Evolutionary conservation across 1,140 invertebrate genomes (phyloP), one percentile per base, ranked within the genome.

Genomic region (Colletes gigas): DNA sequence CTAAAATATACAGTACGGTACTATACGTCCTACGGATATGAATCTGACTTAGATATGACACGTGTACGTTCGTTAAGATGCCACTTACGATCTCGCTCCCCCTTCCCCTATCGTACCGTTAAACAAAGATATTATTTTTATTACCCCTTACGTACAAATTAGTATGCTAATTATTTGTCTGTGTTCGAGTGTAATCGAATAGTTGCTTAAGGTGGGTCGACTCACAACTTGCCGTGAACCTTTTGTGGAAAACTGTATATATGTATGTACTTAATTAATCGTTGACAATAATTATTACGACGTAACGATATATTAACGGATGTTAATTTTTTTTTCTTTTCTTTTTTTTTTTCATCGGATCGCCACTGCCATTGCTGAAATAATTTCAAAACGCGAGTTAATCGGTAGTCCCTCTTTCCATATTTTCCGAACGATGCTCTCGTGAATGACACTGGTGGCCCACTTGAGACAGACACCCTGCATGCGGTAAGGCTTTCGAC

Each of bases 151-250:
- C 66, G 75, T 86, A 87, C 88, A 90, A 88, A 88, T 91, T 88
- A 89, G 85, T 92, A 92, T 71, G 86, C 91, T 92, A 92, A 91
- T 92, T 92, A 92, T 92, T 92, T 92, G 91, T 92, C 91, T 91
- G 90, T 83, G 83, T 91, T 88, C 86, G 88, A 92, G 79, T 88
- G 81, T n/a, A 77, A 82, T 87, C 85, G 86, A 83, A 73, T 83
- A 87, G 63, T 87, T 86, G 85, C 62, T 84, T 57, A 55, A 62
- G 63, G 41, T 70, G 67, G 39, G 59, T 59, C 5, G 59, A 81
- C 50, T 66, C 74, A 50, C 52, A 39, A 44, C 30, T 3, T 15
- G 41, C 4, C 44, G 76, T 52, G 50, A 72, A 62, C 54, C 44
- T 8, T 30, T 52, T 41, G 54, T 21, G n/a, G 14, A 55, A 74